Conservation (phyloP, 2,888 invertebrate genomes). For the Aphidoletes aphidimyza region DNA sequence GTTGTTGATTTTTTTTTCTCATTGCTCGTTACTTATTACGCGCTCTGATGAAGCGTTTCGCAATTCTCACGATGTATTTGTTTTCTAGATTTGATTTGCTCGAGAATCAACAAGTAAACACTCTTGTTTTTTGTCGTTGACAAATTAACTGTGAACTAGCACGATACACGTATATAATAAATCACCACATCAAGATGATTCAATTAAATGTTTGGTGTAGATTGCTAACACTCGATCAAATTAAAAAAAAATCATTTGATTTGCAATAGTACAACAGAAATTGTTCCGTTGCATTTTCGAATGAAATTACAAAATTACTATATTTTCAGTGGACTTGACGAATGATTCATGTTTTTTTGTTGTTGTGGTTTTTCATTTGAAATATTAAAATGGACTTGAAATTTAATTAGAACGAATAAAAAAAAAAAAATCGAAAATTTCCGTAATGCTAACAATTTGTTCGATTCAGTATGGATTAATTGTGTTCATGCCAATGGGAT, state of each 20-base stretch:
- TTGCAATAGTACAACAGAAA: no score
- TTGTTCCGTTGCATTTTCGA: neutral
- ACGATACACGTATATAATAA: neutral
- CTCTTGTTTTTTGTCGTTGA: neutral
- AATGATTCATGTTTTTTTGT: no score
- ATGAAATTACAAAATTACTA: neutral
- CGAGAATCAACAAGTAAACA: neutral
- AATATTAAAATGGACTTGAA: neutral
- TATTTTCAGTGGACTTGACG: no score
- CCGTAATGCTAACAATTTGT: neutral
- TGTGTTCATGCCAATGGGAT: neutral
- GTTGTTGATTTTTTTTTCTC: neutral
- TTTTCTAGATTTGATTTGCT: neutral
- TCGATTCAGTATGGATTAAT: no score
- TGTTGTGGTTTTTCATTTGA: neutral
- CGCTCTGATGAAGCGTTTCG: neutral
- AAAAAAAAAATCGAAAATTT: no score
- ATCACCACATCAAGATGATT: neutral
- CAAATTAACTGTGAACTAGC: neutral
- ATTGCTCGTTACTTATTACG: neutral
- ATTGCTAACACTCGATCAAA: no score
- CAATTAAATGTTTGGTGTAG: neutral
- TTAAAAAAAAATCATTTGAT: no score
- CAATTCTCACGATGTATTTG: no score
- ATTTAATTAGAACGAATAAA: neutral